Percentiles rank a stretch among this genome's conserved stretches.
These are phyloP conservation scores for Asobara japonica DNA, from an alignment of 1,140 invertebrate species.

Conservation along the genomic window DNA sequence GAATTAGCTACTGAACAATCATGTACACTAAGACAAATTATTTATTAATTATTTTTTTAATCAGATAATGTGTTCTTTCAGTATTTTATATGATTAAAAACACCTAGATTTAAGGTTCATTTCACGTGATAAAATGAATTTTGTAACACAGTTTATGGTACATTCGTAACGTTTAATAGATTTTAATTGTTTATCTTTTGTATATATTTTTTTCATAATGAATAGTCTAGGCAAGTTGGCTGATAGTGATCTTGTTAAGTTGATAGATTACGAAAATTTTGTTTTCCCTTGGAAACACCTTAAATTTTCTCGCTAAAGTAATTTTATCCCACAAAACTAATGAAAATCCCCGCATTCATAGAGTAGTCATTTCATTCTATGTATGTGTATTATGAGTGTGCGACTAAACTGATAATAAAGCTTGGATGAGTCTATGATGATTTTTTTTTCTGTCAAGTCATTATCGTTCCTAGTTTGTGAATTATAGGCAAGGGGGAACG, in stretches of 20 bases:
- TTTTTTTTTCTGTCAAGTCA: neutral
- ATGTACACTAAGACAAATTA: neutral
- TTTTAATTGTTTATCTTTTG: neutral
- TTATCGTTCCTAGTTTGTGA: neutral
- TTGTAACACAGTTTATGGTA: constrained; percentile 3
- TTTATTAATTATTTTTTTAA: neutral
- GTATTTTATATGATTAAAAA: constrained; percentile 1
- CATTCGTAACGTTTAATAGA: constrained; percentile 3
- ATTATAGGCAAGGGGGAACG: neutral
- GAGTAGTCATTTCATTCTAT: constrained; percentile 23
- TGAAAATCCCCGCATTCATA: constrained; percentile 22
- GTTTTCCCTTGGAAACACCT: neutral
- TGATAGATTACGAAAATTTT: neutral
- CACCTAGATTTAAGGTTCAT: neutral
- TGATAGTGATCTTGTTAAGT: neutral
- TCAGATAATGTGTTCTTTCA: neutral
- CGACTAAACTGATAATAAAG: constrained; percentile 38
- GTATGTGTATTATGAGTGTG: constrained; percentile 38
- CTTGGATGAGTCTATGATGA: constrained; percentile 27
- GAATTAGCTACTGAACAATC: neutral
- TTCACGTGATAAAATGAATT: constrained; percentile 5
- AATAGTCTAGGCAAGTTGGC: neutral
- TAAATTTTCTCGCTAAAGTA: neutral
- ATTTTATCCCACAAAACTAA: constrained; percentile 14
- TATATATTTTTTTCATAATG: neutral